A percentile compares a stretch with the other conserved stretches of the same genome.
Evolutionary conservation across 2,797 vertebrate genomes (phyloP).

Genomic region (Danio aesculapii): DNA sequence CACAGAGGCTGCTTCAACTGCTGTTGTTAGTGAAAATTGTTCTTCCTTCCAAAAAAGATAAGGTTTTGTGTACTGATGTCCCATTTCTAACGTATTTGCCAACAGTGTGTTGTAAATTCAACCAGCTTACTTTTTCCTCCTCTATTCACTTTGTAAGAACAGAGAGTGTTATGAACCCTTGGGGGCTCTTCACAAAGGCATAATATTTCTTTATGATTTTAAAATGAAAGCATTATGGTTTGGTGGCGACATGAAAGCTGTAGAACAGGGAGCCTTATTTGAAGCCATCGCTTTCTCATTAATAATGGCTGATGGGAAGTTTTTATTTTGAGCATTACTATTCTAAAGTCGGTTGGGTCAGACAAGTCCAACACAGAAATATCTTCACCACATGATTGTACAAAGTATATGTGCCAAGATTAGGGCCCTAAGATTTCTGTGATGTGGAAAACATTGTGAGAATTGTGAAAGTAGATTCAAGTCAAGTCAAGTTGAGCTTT

Average conservation of each 20-base stretch:
- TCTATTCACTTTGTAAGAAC: not conserved
- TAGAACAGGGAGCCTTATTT: not conserved
- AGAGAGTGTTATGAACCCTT: not conserved
- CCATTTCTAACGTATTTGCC: not conserved
- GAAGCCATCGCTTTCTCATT: conserved; percentile 26
- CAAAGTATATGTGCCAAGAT: not conserved
- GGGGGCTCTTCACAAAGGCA: conserved; percentile 1
- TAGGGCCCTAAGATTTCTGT: too few species aligned
- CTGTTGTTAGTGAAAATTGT: conserved; percentile 6
- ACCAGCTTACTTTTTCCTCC: not conserved
- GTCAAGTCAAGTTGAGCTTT: too few species aligned
- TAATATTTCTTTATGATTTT: conserved; percentile 37
- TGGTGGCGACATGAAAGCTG: conserved; percentile 23
- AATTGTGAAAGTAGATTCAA: too few species aligned
- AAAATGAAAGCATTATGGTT: conserved; percentile 42
- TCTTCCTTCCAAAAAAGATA: not conserved
- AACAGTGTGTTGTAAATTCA: not conserved
- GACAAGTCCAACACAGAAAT: not conserved
- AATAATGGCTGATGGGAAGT: conserved; percentile 22
- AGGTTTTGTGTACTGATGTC: not conserved
- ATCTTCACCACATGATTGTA: not conserved
- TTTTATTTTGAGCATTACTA: conserved; percentile 25
- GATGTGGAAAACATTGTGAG: too few species aligned
- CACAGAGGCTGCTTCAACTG: conserved; percentile 6
- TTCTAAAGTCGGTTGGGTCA: not conserved